Evolutionary conservation across 2,888 invertebrate genomes (phyloP), one percentile per base, ranked within the genome.

Genomic region (Dynastes hyllus): DNA sequence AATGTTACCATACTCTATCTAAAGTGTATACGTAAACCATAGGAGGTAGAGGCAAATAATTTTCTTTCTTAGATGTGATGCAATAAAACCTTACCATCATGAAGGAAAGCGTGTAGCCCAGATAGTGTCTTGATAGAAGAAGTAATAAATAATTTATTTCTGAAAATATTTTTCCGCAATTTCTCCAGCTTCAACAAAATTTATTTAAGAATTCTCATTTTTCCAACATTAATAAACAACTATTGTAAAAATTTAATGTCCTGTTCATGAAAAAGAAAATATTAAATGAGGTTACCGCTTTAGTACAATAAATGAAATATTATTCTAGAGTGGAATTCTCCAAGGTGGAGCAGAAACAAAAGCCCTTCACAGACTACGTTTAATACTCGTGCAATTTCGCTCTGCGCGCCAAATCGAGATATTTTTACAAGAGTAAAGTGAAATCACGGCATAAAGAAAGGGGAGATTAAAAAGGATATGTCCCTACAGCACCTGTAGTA

Each of bases 391-490:
- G 61, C 73, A 73, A 61, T 58, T 73, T 73, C 61, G 22, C 22
- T 61, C 67, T n/a, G 61, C 22, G n/a, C 53, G 45, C 58, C 61
- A 73, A 73, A 73, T 73, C 58, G 61, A 58, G 73, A 73, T 73
- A 73, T 73, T 73, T 73, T 61, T 73, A 61, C 73, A 73, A 73
- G 8, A 27, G 29, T 73, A 73, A 61, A 73, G 53, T 40, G 73
- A 58, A 61, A 73, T 73, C 58, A 11, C 22, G 61, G 45, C 61
- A 16, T 71, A 73, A 45, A 45, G 58, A 58, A 73, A 11, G 27
- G 16, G 61, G 61, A 73, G 37, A 73, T 73, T 73, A 73, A 73
- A 71, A 73, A 61, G 11, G 61, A 32, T 66, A 73, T 37, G 29
- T 61, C 22, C 27, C 45, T 11, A 29, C 22, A 73, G 45, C 61